phyloP scores from a whole-genome alignment of 1,140 invertebrate genomes.

The Babylonia areolata region DNA sequence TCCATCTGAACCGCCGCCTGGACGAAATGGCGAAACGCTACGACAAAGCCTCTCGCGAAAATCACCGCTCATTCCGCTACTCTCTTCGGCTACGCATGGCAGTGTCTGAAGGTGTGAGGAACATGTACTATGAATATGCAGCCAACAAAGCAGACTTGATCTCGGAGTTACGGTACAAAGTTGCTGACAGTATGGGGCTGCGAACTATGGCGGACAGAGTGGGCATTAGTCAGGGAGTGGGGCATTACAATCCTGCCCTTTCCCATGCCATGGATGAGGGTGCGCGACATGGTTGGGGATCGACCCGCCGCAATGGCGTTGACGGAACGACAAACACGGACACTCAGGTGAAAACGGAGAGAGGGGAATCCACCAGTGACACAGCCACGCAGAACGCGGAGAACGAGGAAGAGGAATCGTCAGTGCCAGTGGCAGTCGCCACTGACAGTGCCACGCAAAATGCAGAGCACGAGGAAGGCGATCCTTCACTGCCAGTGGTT shows the following conservation, averaged over 20 bases:
- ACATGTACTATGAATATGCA: conserved; percentile 70
- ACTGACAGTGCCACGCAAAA: background rate
- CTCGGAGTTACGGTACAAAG: conserved; percentile 53
- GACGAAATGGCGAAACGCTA: conserved; percentile 62
- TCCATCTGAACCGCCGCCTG: conserved; percentile 58
- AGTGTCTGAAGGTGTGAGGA: conserved; percentile 63
- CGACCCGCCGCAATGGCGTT: background rate
- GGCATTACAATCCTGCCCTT: background rate
- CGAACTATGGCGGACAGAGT: background rate
- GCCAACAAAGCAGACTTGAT: conserved; percentile 63
- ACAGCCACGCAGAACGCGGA: background rate
- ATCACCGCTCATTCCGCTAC: conserved; percentile 63
- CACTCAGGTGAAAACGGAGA: background rate
- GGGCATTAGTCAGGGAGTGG: background rate
- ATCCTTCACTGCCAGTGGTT: background rate
- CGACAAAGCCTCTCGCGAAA: conserved; percentile 58
- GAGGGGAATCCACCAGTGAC: background rate
- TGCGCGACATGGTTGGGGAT: background rate
- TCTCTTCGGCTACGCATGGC: conserved; percentile 65
- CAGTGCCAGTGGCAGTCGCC: background rate
- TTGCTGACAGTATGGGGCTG: conserved; percentile 41
- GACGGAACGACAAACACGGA: background rate
- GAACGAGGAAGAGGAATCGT: background rate
- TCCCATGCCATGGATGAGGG: background rate
- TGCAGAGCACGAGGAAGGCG: background rate